These are phyloP conservation scores for Drosophila mimetica DNA, from an alignment of 2,888 invertebrate species.

Conservation along the genomic window DNA sequence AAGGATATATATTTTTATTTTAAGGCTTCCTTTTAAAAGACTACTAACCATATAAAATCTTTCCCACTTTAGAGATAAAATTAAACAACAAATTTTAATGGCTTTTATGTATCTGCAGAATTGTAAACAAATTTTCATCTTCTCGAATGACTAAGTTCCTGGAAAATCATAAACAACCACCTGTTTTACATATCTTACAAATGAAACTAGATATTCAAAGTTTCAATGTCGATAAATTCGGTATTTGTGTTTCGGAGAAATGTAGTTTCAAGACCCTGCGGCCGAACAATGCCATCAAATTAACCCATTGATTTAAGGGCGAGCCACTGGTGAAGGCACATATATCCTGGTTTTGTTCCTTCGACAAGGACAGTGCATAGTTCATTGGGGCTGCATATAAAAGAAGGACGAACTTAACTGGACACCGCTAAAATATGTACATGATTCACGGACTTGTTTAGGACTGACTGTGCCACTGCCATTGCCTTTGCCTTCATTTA, in stretches of 20 bases:
- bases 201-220: background rate
- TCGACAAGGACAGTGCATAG: slow-evolving; percentile 27
- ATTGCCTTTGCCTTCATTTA: slow-evolving; percentile 54
- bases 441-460: slow-evolving; percentile 63
- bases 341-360: slow-evolving; percentile 10
- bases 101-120: no score
- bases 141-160: no score
- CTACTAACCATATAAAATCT: no score
- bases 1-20: no score
- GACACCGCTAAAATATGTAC: slow-evolving; percentile 68
- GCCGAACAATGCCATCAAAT: slow-evolving; percentile 1
- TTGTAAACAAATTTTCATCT: no score
- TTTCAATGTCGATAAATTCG: background rate
- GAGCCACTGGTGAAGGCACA: background rate
- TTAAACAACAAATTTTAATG: no score
- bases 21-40: no score
- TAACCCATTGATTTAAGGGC: slow-evolving; percentile 1
- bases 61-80: no score
- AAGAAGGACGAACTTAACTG: slow-evolving; percentile 28
- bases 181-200: background rate
- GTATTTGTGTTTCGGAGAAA: background rate
- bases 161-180: background rate
- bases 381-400: slow-evolving; percentile 26
- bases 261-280: background rate
- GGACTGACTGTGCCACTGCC: background rate